A percentile compares a stretch with the other conserved stretches of the same genome.
Conservation (phyloP, 1,140 invertebrate genomes). For the Drosophila pseudoananassae region DNA sequence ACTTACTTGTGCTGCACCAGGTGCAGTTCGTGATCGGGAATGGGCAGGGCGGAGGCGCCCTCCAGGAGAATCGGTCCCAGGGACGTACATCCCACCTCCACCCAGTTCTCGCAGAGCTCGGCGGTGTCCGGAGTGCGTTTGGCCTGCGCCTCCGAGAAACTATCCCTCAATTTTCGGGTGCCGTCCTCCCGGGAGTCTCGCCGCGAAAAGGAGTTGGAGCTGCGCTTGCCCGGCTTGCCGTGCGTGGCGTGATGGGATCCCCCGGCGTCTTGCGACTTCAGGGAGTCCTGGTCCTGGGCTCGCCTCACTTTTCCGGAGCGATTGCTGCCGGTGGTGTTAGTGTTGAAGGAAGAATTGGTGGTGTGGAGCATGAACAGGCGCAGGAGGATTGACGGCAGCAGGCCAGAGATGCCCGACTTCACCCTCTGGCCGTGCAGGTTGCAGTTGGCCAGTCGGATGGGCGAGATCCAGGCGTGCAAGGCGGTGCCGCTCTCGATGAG, state of each 20-base stretch:
- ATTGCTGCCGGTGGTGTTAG: conserved; percentile 86
- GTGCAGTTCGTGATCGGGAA: conserved; percentile 90
- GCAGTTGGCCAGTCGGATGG: conserved; percentile 94
- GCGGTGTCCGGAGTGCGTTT: conserved; percentile 64
- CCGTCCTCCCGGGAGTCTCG: conserved; percentile 74
- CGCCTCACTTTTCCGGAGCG: conserved; percentile 74
- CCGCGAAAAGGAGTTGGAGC: conserved; percentile 78
- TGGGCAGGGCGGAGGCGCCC: conserved; percentile 92
- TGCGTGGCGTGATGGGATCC: conserved; percentile 40
- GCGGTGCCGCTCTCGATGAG: conserved; percentile 95
- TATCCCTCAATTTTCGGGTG: conserved; percentile 70
- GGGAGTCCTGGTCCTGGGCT: conserved; percentile 68
- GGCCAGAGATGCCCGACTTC: conserved; percentile 94
- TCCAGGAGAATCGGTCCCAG: conserved; percentile 96
- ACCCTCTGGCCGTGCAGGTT: conserved; percentile 97
- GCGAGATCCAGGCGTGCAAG: conserved; percentile 94
- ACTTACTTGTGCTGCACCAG: conserved; percentile 90
- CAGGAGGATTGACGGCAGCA: conserved; percentile 91
- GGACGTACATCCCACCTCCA: conserved; percentile 95
- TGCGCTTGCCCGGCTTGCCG: conserved; percentile 63
- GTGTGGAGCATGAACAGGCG: conserved; percentile 88
- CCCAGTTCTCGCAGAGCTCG: conserved; percentile 90
- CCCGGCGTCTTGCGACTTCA: conserved; percentile 69
- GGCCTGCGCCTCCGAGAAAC: conserved; percentile 58
- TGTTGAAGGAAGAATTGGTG: conserved; percentile 84